Base-by-base conservation (phyloP, 1,140 invertebrate genomes). In the Paramacrobiotus metropolitanus region DNA sequence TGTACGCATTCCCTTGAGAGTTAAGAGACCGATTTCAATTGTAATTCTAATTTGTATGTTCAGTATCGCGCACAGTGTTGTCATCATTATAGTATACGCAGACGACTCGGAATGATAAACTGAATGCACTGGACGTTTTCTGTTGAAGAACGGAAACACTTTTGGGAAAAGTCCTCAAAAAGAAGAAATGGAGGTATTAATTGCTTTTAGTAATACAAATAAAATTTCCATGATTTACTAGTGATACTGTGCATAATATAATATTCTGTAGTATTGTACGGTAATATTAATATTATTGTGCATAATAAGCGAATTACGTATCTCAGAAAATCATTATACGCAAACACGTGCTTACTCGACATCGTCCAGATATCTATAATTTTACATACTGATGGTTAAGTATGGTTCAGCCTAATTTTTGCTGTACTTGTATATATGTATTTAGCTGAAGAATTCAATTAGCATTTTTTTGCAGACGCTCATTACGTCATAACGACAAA, bases 401-500 rank as follows among this genome's bases (percentile, higher is more conserved):
- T n/a, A 28, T 28, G 60, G n/a, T 18, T 45, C 62, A 59, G 61
- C 61, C 62, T n/a, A 48, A 62, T 65, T 63, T 65, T 64, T 62
- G 63, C 30, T 71, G 69, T n/a, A 40, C 9, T 40, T 40, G 34
- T n/a, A n/a, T 40, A 9, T 40, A 9, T 40, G 9, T 9, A 40
- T 40, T n/a, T n/a, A 40, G n/a, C n/a, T n/a, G n/a, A n/a, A n/a
- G n/a, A n/a, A n/a, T n/a, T n/a, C n/a, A n/a, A n/a, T n/a, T n/a
- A n/a, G n/a, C n/a, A n/a, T n/a, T 55, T 55, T 20, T 24, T 9
- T 20, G 24, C 65, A 74, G 85, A 70, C 76, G 92, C 65, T 85
- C 86, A 85, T 65, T 91, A 90, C 71, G 83, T 93, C 65, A 84
- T 96, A 59, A 86, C 86, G 29, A 93, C 89, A 3, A 95, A 95